Conservation (phyloP, 2,888 invertebrate species). For the Brachyptera risi region DNA sequence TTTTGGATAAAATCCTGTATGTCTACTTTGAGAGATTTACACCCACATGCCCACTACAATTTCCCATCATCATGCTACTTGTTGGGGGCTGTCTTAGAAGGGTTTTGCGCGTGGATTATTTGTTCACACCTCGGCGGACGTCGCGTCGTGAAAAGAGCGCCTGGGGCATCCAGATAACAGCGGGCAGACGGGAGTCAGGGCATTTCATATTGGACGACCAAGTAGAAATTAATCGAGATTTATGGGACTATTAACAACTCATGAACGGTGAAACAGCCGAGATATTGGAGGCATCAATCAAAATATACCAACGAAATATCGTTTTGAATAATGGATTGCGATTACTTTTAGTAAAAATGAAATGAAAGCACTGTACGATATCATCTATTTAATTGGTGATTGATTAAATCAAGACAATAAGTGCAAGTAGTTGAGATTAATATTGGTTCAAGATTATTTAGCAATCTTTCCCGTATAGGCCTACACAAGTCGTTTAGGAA, state of each 20-base stretch:
- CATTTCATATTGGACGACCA: neutral
- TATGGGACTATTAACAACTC: slow-evolving; percentile 16
- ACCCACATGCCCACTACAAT: slow-evolving; percentile 23
- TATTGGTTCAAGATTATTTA: too few species aligned
- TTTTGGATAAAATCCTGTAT: slow-evolving; percentile 9
- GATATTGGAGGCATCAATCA: slow-evolving; percentile 3
- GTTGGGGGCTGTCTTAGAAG: neutral
- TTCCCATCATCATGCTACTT: neutral
- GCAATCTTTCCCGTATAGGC: too few species aligned
- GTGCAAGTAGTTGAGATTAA: too few species aligned
- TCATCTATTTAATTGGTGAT: too few species aligned
- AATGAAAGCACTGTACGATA: too few species aligned
- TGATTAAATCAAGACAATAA: too few species aligned
- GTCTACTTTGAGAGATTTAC: slow-evolving; percentile 23
- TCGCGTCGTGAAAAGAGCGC: neutral
- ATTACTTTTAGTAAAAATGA: too few species aligned
- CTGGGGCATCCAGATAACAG: neutral
- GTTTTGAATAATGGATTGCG: too few species aligned
- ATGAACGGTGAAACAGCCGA: neutral
- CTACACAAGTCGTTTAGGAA: too few species aligned
- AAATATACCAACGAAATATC: too few species aligned
- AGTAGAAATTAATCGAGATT: slow-evolving; percentile 17
- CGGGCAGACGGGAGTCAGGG: neutral
- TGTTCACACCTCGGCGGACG: neutral
- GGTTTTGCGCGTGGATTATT: neutral